Evolutionary conservation across 53 echinoderm and acorn worm genomes (phyloP).

Genomic region (Holothuria scabra): DNA sequence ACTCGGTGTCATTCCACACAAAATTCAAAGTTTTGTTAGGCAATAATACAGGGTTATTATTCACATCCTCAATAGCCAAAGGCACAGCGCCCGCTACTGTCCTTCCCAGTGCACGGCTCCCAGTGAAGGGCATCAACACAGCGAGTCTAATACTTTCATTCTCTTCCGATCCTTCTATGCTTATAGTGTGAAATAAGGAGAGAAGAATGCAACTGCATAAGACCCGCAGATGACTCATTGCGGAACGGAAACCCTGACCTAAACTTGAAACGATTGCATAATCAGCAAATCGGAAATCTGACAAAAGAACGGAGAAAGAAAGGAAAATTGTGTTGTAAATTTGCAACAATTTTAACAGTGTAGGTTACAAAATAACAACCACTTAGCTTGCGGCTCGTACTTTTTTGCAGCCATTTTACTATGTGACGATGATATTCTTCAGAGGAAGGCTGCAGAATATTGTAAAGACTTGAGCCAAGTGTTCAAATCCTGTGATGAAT

Average conservation of each 20-base stretch:
- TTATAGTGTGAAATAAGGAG: too few species aligned
- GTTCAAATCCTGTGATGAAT: too few species aligned
- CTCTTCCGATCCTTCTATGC: background rate
- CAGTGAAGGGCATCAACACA: conserved; percentile 63
- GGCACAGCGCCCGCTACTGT: conserved; percentile 63
- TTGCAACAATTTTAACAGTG: too few species aligned
- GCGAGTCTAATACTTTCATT: conserved; percentile 57
- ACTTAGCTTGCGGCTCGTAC: too few species aligned
- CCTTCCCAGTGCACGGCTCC: conserved; percentile 59
- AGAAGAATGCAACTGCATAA: background rate
- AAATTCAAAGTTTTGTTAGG: conserved; percentile 52
- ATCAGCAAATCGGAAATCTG: background rate
- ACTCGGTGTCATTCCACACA: conserved; percentile 76
- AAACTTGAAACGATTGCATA: background rate
- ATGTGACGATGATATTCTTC: too few species aligned
- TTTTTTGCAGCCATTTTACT: too few species aligned
- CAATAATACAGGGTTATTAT: conserved; percentile 42
- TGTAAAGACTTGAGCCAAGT: too few species aligned
- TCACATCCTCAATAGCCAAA: conserved; percentile 59
- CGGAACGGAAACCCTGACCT: background rate
- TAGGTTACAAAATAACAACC: too few species aligned
- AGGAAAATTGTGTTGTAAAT: background rate
- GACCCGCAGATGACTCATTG: background rate
- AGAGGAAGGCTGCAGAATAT: too few species aligned
- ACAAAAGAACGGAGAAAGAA: background rate